Evolutionary conservation across 2,888 invertebrate species (phyloP).

Genomic region (Pandemis corylana): DNA sequence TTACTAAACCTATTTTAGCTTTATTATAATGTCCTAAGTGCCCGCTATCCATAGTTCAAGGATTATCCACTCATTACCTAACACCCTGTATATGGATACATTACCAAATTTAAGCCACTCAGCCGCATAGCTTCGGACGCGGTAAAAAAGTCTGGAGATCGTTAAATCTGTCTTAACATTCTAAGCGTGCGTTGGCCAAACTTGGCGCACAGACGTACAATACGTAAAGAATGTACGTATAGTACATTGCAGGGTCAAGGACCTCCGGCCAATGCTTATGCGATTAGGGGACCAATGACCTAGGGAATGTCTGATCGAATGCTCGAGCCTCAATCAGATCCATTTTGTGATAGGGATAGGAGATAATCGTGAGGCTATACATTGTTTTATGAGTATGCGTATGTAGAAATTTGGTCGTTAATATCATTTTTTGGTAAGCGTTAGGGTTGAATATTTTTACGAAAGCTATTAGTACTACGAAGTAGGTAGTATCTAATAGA

Average conservation of each 20-base stretch:
- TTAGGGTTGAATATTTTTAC: neutral
- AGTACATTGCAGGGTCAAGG: slow-evolving; percentile 48
- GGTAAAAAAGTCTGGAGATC: slow-evolving; percentile 15
- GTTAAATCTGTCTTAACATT: slow-evolving; percentile 25
- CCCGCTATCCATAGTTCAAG: no score
- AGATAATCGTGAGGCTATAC: neutral
- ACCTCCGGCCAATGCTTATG: slow-evolving; percentile 58
- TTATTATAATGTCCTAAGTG: no score
- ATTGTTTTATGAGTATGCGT: neutral
- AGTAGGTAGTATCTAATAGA: neutral
- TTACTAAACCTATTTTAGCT: no score
- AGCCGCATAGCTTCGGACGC: neutral
- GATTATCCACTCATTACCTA: no score
- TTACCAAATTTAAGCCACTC: slow-evolving; percentile 1
- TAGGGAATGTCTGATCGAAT: slow-evolving; percentile 51
- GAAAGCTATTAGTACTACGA: no score
- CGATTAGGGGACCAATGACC: slow-evolving; percentile 77
- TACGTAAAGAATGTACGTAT: slow-evolving; percentile 23
- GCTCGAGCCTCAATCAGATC: slow-evolving; percentile 47
- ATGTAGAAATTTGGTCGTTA: neutral
- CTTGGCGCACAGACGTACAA: slow-evolving; percentile 17
- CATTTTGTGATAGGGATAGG: slow-evolving; percentile 23
- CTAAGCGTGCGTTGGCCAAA: slow-evolving; percentile 29
- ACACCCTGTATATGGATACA: neutral
- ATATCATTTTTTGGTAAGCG: neutral